Base-by-base conservation (phyloP, 2,888 invertebrate species). In the Andrena minutula region DNA sequence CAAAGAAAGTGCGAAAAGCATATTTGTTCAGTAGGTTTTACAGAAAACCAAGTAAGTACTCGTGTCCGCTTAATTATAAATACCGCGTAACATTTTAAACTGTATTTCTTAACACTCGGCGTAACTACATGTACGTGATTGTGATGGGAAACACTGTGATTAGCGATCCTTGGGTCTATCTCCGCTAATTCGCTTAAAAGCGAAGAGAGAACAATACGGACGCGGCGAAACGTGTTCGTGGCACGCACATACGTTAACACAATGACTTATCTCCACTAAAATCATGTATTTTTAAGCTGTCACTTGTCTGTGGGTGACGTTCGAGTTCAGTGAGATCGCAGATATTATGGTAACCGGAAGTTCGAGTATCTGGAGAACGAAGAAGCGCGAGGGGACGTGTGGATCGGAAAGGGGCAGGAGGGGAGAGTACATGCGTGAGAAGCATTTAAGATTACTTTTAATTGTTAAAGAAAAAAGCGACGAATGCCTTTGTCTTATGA, bases 71-170 rank as follows among this genome's bases (percentile, higher is more conserved):
- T 79, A 8, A 69, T 74, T 60, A 35, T 35, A 35, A 70, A 65
- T 61, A 69, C 51, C 68, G 74, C 41, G 64, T 75, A 69, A 73
- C 41, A 16, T 78, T 71, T 51, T 58, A 75, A 81, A 80, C 63
- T 80, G 82, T 82, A 81, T 66, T 71, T 82, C 75, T 75, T 75
- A 82, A 75, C 41, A 65, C 65, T 80, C 47, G 35, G 71, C 47
- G 51, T 76, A 58, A 56, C 41, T 41, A 16, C 41, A 41, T 35
- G 35, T 53, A 75, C 32, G 65, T 82, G 74, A 69, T 83, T 83
- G 83, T 83, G 82, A 82, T 82, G 68, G 72, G 72, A 73, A 16
- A 82, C 64, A 82, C 82, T 82, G 82, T 82, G 82, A 82, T 82
- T 76, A 82, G 82, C 60, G 82, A 76, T 65, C 8, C 32, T 60